Evolutionary conservation across 2,888 invertebrate species (phyloP).

Genomic region (Lepidocyrtinus sp.): DNA sequence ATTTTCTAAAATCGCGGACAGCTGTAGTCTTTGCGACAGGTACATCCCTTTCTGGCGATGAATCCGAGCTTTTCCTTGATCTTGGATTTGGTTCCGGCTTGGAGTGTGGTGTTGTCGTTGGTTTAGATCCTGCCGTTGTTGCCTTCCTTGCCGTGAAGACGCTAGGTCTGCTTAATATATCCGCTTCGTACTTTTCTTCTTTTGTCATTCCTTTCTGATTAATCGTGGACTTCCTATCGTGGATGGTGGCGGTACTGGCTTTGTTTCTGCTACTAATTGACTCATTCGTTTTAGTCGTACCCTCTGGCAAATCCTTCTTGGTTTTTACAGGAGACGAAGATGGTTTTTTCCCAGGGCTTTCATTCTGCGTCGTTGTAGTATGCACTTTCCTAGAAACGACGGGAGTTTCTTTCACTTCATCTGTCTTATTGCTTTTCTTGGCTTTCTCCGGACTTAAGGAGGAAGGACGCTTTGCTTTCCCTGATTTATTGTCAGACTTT

Average conservation of each 20-base stretch:
- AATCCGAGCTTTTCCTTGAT: conserved; percentile 52
- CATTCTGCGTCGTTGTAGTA: not conserved
- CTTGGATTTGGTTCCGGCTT: conserved; percentile 64
- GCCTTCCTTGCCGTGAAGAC: conserved; percentile 55
- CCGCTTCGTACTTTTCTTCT: conserved; percentile 67
- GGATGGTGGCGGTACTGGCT: conserved; percentile 16
- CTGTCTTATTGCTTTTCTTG: conserved; percentile 33
- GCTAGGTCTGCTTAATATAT: conserved; percentile 67
- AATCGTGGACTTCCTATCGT: conserved; percentile 7
- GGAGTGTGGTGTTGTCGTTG: not conserved
- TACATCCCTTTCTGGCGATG: conserved; percentile 59
- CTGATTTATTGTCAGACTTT: conserved; percentile 55
- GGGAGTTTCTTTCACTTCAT: conserved; percentile 35
- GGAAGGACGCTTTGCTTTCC: conserved; percentile 31
- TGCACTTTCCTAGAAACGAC: conserved; percentile 20
- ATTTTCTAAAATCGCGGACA: not conserved
- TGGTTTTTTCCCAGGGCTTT: conserved; percentile 22
- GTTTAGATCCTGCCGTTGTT: conserved; percentile 20
- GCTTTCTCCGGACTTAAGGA: conserved; percentile 50
- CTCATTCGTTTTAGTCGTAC: conserved; percentile 34
- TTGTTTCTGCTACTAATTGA: conserved; percentile 24
- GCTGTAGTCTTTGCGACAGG: not conserved
- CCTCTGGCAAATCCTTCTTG: conserved; percentile 26
- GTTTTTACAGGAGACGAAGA: not conserved
- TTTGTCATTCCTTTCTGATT: conserved; percentile 12